These are phyloP conservation scores for Babylonia areolata DNA, from an alignment of 1,140 invertebrate genomes.

Conservation along the genomic window DNA sequence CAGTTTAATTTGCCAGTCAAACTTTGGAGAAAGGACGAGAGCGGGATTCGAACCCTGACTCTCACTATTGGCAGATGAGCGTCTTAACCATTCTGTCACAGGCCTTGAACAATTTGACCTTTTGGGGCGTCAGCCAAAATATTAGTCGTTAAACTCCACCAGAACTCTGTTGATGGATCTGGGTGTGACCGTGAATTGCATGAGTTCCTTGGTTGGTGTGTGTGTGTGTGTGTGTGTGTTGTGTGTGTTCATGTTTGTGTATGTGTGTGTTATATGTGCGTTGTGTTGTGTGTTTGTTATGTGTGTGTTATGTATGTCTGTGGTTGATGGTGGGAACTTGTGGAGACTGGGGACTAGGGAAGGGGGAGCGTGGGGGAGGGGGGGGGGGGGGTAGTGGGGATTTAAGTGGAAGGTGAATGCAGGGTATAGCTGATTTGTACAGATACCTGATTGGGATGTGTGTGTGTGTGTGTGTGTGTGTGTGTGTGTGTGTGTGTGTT, in stretches of 20 bases:
- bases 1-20: no score
- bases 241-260: no score
- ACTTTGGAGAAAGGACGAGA: no score
- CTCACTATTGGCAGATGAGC: no score
- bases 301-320: constrained; percentile 7
- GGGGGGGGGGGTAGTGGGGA: background rate
- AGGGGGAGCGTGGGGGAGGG: no score
- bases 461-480: background rate
- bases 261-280: no score
- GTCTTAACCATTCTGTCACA: no score
- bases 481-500: constrained; percentile 21
- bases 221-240: no score
- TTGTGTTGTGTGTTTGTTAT: background rate
- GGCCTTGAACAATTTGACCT: background rate
- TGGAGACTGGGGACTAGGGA: no score
- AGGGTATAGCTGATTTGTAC: background rate
- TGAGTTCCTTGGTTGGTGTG: no score
- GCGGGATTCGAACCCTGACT: no score
- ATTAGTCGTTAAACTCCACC: background rate
- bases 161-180: background rate
- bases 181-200: background rate
- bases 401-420: background rate
- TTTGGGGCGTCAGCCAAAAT: background rate
- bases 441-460: background rate
- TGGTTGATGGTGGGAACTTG: background rate